Evolutionary conservation across 2,113 vertebrate species (phyloP).

Genomic region (Aspidoscelis tigris): DNA sequence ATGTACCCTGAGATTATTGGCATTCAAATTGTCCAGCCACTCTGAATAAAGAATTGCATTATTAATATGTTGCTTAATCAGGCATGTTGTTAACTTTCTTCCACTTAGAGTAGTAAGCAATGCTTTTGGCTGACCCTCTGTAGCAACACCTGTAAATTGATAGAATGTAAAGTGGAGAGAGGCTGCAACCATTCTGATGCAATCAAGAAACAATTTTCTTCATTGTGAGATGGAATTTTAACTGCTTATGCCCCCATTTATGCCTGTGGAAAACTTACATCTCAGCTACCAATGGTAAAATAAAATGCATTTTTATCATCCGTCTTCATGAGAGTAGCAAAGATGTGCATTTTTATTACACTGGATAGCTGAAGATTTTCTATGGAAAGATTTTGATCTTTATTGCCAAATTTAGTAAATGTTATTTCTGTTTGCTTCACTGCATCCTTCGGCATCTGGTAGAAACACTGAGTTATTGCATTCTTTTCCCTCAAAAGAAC

Average conservation of each 20-base stretch:
- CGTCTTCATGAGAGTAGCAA: background rate
- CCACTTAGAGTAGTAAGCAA: slow-evolving; percentile 21
- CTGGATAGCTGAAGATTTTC: background rate
- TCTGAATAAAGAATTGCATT: slow-evolving; percentile 42
- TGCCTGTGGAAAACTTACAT: background rate
- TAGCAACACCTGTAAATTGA: slow-evolving; percentile 6
- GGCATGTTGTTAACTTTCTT: slow-evolving; percentile 11
- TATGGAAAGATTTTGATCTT: background rate
- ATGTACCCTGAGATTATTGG: slow-evolving; percentile 26
- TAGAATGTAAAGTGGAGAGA: background rate
- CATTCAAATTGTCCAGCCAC: background rate
- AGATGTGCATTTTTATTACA: background rate
- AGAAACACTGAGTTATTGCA: too few relatives aligned
- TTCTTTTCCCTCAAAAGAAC: too few relatives aligned
- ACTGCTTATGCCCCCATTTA: background rate
- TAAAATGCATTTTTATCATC: background rate
- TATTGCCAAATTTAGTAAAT: too few relatives aligned
- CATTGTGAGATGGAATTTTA: background rate
- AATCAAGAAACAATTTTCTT: slow-evolving; percentile 9
- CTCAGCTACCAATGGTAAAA: background rate
- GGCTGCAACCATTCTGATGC: slow-evolving; percentile 4
- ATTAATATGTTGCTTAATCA: slow-evolving; percentile 42
- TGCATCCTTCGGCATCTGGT: background rate
- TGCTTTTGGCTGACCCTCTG: slow-evolving; percentile 20
- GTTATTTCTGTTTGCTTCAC: background rate